These are phyloP conservation scores for Oscheius sp. DNA, from an alignment of 1,140 invertebrate genomes.

Conservation along the genomic window DNA sequence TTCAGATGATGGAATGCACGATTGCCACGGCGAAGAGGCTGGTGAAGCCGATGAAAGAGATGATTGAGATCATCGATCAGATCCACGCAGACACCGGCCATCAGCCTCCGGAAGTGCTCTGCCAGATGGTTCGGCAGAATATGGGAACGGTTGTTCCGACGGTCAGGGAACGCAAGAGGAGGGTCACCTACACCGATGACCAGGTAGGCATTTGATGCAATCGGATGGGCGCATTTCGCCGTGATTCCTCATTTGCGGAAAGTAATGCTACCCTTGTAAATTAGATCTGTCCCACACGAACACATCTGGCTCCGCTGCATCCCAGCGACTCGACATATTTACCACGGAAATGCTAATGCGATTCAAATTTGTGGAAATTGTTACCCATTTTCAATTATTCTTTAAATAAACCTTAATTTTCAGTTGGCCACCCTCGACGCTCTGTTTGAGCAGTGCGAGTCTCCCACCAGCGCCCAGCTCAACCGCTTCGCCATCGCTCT, in stretches of 20 bases:
- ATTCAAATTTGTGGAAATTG: too few relatives aligned
- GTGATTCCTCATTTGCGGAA: too few relatives aligned
- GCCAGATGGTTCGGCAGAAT: background rate
- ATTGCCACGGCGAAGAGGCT: background rate
- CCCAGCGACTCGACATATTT: too few relatives aligned
- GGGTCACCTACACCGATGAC: constrained; percentile 1
- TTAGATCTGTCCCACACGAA: too few relatives aligned
- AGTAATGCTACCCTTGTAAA: too few relatives aligned
- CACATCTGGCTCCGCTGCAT: too few relatives aligned
- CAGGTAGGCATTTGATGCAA: too few relatives aligned
- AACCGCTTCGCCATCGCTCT: background rate
- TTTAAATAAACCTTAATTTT: background rate
- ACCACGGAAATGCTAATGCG: too few relatives aligned
- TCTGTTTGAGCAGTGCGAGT: background rate
- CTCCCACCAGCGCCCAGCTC: background rate
- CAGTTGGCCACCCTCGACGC: background rate
- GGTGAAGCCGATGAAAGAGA: background rate
- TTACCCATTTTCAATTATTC: too few relatives aligned
- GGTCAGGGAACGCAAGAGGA: background rate
- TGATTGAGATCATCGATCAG: background rate
- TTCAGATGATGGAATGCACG: constrained; percentile 4
- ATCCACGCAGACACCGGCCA: background rate
- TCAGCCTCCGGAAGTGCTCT: background rate
- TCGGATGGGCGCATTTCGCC: too few relatives aligned
- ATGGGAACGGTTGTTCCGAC: background rate